phyloP scores from a whole-genome alignment of 2,113 vertebrate species.

The Origma solitaria region DNA sequence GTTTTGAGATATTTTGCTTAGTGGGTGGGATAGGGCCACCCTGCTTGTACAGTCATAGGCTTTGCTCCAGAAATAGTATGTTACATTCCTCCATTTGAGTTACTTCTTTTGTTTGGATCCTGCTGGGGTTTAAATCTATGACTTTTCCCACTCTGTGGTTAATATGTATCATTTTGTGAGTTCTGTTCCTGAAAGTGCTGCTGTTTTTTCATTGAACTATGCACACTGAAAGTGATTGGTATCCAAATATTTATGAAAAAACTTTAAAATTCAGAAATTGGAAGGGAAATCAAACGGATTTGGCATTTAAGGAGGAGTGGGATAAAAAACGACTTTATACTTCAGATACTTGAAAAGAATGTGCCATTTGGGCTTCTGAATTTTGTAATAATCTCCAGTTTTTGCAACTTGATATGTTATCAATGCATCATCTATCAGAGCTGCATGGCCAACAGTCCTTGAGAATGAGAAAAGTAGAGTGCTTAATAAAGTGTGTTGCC shows the following conservation, averaged over 20 bases:
- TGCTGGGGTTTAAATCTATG: neutral
- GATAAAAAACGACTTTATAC: neutral
- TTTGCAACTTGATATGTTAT: neutral
- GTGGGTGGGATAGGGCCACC: conserved; percentile 46
- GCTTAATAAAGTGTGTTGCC: neutral
- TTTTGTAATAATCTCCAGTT: neutral
- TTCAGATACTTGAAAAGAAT: neutral
- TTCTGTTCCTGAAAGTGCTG: neutral
- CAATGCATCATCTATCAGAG: neutral
- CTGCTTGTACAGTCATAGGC: neutral
- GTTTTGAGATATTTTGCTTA: neutral
- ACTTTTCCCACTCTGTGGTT: neutral
- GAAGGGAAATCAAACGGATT: neutral
- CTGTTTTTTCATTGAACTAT: neutral
- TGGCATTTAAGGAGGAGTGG: neutral
- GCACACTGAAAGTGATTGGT: neutral
- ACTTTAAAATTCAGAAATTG: neutral
- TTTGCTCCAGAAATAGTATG: neutral
- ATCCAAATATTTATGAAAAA: neutral
- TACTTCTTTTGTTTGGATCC: neutral
- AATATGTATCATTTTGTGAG: neutral
- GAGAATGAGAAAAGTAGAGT: neutral
- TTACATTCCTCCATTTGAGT: neutral
- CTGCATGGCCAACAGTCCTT: neutral
- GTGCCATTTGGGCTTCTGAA: neutral